Evolutionary conservation across 1,140 invertebrate genomes (phyloP).

Genomic region (Drosophila lacertosa): DNA sequence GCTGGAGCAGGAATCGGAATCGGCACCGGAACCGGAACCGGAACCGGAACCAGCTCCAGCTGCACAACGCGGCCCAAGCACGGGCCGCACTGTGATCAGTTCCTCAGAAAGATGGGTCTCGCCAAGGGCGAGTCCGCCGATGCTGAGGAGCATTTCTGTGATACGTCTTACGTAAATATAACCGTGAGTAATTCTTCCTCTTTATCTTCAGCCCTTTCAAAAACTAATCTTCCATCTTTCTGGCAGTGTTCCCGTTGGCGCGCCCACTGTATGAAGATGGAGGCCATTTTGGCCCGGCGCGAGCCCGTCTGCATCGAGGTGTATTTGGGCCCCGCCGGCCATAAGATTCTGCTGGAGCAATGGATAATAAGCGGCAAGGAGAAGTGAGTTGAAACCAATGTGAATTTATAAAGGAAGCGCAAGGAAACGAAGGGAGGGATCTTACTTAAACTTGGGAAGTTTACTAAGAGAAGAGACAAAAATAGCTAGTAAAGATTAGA

Average conservation of each 20-base stretch:
- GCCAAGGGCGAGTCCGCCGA: conserved; percentile 76
- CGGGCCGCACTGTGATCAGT: conserved; percentile 84
- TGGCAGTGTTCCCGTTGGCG: conserved; percentile 82
- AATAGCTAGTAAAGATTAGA: too few relatives aligned
- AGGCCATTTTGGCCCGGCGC: conserved; percentile 72
- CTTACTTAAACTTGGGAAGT: too few relatives aligned
- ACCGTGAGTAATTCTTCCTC: conserved; percentile 68
- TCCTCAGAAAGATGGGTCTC: conserved; percentile 83
- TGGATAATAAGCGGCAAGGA: conserved; percentile 82
- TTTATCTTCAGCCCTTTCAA: neutral
- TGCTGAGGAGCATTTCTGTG: conserved; percentile 83
- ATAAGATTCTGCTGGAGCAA: conserved; percentile 81
- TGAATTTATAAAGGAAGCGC: too few relatives aligned
- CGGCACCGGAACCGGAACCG: conserved; percentile 16
- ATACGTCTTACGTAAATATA: conserved; percentile 83
- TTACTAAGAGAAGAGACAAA: too few relatives aligned
- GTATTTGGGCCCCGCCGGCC: conserved; percentile 79
- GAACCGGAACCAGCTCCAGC: conserved; percentile 26
- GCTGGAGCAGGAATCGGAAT: conserved; percentile 32
- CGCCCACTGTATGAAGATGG: conserved; percentile 76
- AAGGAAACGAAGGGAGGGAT: too few relatives aligned
- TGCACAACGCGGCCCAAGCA: conserved; percentile 65
- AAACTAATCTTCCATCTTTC: neutral
- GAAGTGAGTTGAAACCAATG: conserved; percentile 55
- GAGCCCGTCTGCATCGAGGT: conserved; percentile 83